Conservation (phyloP, 2,888 invertebrate genomes). For the Neocrepidodera transversa region DNA sequence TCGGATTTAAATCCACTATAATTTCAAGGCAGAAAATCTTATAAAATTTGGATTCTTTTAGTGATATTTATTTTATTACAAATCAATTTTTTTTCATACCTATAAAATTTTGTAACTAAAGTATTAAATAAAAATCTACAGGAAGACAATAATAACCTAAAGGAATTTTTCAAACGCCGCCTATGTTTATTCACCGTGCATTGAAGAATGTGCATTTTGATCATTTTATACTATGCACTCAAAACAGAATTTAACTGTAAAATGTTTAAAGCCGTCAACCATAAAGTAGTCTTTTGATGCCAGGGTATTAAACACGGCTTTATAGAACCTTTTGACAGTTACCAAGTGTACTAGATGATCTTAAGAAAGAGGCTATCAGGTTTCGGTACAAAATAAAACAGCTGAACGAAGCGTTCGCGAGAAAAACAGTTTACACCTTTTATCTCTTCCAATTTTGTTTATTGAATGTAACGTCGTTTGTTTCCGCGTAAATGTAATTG, state of each 20-base stretch:
- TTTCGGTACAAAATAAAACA: conserved; percentile 1
- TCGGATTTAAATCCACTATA: too few species aligned
- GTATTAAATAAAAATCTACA: too few species aligned
- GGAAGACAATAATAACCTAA: too few species aligned
- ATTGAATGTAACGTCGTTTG: too few species aligned
- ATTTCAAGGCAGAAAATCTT: too few species aligned
- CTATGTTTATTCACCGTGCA: not conserved
- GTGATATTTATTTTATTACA: too few species aligned
- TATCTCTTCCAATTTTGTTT: not conserved
- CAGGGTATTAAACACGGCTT: conserved; percentile 8
- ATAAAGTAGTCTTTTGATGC: conserved; percentile 9
- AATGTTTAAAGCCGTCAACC: conserved; percentile 6
- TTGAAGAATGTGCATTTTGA: conserved; percentile 13
- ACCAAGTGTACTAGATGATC: conserved; percentile 11
- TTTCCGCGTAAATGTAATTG: too few species aligned
- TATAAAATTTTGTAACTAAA: too few species aligned
- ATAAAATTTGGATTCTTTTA: too few species aligned
- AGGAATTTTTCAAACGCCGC: not conserved
- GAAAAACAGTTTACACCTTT: conserved; percentile 14
- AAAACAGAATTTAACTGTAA: conserved; percentile 11
- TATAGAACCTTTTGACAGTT: conserved; percentile 8
- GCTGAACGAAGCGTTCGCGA: not conserved
- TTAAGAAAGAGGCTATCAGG: not conserved
- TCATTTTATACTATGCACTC: conserved; percentile 16
- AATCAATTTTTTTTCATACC: too few species aligned